Conservation (phyloP, 2,797 vertebrate species). For the Mormyrus hasselquistii region DNA sequence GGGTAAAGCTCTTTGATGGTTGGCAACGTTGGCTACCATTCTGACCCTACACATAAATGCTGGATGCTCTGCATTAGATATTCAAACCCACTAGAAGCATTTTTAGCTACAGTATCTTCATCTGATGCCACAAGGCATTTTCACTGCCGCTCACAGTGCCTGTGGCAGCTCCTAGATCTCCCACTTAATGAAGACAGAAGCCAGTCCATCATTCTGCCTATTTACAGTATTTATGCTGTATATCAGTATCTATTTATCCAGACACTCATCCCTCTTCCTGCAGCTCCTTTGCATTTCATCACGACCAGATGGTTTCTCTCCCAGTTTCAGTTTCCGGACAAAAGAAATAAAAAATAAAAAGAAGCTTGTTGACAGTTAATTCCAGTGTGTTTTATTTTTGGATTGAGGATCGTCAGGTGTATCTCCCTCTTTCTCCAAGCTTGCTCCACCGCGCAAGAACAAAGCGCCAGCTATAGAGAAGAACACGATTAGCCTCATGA, state of each 20-base stretch:
- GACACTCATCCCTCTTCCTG: background rate
- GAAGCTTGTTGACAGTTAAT: background rate
- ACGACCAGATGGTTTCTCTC: background rate
- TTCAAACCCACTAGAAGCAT: background rate
- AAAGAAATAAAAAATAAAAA: background rate
- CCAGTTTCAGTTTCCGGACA: background rate
- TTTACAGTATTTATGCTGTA: background rate
- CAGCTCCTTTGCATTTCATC: background rate
- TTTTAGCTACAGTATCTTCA: background rate
- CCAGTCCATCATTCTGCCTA: background rate
- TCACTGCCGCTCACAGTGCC: background rate
- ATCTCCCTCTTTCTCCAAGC: background rate
- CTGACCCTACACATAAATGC: background rate
- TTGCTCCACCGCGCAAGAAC: background rate
- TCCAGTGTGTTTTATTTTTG: background rate
- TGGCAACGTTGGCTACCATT: background rate
- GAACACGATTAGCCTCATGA: background rate
- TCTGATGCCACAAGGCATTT: background rate
- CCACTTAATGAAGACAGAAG: background rate
- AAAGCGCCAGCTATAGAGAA: background rate
- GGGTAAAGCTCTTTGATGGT: background rate
- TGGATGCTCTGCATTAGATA: background rate
- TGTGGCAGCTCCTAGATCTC: background rate
- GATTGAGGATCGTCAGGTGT: background rate
- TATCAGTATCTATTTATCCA: background rate